A percentile compares a stretch with the other conserved stretches of the same genome.
phyloP scores from a whole-genome alignment of 1,140 invertebrate species.

The Panulirus ornatus region DNA sequence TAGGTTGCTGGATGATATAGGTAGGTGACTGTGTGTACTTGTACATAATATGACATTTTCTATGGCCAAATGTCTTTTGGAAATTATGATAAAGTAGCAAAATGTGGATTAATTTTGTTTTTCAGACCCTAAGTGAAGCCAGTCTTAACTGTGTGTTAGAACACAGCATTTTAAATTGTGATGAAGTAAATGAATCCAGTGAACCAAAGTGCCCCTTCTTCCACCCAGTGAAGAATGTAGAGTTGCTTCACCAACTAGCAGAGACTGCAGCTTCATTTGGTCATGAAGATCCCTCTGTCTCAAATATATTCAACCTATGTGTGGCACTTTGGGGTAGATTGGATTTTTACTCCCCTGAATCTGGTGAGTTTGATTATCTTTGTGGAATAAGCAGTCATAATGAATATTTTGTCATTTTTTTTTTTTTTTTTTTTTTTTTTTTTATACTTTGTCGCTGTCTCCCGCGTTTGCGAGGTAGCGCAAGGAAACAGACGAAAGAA shows the following conservation, averaged over 20 bases:
- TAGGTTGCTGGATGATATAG: too few species aligned
- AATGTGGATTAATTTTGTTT: constrained; percentile 3
- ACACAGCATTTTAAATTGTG: constrained; percentile 78
- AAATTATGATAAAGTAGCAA: background rate
- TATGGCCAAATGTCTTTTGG: too few species aligned
- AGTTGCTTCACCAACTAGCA: constrained; percentile 64
- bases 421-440: too few species aligned
- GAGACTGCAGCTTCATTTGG: constrained; percentile 34
- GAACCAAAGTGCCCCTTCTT: constrained; percentile 42
- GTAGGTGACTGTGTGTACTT: too few species aligned
- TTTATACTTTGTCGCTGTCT: too few species aligned
- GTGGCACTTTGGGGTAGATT: constrained; percentile 90
- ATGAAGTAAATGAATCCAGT: constrained; percentile 77
- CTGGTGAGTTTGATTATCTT: constrained; percentile 38
- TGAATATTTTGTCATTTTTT: background rate
- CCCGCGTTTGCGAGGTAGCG: too few species aligned
- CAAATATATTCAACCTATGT: constrained; percentile 87
- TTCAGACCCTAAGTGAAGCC: constrained; percentile 43
- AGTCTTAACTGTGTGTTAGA: constrained; percentile 76
- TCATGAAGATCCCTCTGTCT: constrained; percentile 75
- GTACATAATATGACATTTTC: too few species aligned
- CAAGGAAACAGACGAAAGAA: too few species aligned
- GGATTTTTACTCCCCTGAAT: constrained; percentile 66
- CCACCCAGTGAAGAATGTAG: constrained; percentile 40
- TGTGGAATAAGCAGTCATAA: background rate